phyloP scores from a whole-genome alignment of 1,140 invertebrate species.

The Drosophila subobscura region DNA sequence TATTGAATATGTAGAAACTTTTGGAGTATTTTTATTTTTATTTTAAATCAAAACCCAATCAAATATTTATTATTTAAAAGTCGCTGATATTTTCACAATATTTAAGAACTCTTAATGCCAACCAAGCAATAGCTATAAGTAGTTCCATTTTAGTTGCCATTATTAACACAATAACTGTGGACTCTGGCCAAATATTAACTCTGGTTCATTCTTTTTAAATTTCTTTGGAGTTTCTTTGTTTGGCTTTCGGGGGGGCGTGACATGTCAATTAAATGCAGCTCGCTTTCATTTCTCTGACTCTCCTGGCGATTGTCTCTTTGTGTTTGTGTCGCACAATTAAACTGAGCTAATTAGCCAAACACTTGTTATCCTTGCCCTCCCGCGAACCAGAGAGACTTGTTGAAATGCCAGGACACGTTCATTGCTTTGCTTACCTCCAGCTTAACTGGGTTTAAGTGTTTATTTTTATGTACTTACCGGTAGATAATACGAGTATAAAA shows the following conservation, averaged over 20 bases:
- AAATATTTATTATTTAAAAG: too few species aligned
- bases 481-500: too few species aligned
- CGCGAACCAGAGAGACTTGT: constrained; percentile 26
- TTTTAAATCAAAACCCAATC: too few species aligned
- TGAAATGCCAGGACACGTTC: constrained; percentile 63
- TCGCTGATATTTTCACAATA: too few species aligned
- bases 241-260: constrained; percentile 46
- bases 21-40: too few species aligned
- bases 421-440: constrained; percentile 54
- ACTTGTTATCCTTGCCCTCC: constrained; percentile 53
- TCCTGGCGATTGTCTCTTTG: constrained; percentile 26
- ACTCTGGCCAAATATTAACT: constrained; percentile 1
- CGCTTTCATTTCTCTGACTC: constrained; percentile 39
- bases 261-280: constrained; percentile 69
- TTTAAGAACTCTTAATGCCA: too few species aligned
- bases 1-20: too few species aligned
- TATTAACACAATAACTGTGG: neutral
- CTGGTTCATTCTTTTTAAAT: constrained; percentile 1
- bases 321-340: constrained; percentile 50
- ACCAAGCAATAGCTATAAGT: too few species aligned
- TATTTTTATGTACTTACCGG: constrained; percentile 45
- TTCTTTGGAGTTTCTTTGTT: constrained; percentile 40
- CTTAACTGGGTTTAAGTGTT: constrained; percentile 58
- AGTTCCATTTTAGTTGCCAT: too few species aligned
- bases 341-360: constrained; percentile 68